Evolutionary conservation across 1,140 invertebrate genomes (phyloP).

Genomic region (Bombus pascuorum): DNA sequence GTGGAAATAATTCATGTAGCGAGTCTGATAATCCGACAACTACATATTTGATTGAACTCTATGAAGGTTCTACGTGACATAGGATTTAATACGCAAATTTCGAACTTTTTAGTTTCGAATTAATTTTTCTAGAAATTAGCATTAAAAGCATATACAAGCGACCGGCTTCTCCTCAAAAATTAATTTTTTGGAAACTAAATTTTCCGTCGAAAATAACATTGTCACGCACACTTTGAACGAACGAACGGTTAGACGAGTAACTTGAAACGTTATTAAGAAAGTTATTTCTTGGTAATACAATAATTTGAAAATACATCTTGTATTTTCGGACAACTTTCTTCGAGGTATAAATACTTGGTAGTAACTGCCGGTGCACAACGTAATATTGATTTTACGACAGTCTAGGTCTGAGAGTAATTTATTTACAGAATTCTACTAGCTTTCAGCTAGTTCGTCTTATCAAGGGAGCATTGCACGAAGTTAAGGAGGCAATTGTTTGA

Average conservation of each 20-base stretch:
- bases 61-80: no score
- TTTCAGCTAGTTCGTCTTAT: slow-evolving; percentile 3
- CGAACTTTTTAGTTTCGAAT: no score
- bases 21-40: not conserved
- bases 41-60: no score
- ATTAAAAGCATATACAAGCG: no score
- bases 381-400: not conserved
- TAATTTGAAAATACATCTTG: not conserved
- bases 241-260: no score
- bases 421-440: slow-evolving; percentile 13
- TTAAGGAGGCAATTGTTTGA: not conserved
- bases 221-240: no score
- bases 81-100: no score
- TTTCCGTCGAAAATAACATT: no score
- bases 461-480: not conserved
- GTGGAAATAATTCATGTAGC: not conserved
- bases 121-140: no score
- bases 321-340: not conserved
- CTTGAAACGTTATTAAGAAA: no score
- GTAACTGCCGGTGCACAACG: not conserved
- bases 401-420: not conserved
- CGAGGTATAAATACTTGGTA: not conserved
- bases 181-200: no score
- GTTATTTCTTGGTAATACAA: not conserved
- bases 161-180: no score